Evolutionary conservation across 2,888 invertebrate genomes (phyloP).

Genomic region (Stenchaetothrips biformis): DNA sequence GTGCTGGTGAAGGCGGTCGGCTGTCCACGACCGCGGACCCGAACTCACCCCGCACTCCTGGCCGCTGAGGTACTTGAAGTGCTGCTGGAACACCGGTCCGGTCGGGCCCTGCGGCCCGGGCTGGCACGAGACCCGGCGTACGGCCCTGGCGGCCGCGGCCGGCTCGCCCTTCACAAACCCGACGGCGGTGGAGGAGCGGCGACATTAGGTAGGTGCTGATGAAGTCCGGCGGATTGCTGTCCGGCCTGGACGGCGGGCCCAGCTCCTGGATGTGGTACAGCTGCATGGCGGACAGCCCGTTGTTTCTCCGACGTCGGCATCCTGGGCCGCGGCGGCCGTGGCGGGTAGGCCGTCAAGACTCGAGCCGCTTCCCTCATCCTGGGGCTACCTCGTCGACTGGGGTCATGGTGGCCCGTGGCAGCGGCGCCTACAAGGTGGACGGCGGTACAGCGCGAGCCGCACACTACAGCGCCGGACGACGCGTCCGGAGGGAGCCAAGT

Average conservation of each 20-base stretch:
- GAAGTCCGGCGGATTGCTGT: background rate
- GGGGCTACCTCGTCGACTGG: background rate
- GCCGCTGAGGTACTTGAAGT: slow-evolving; percentile 24
- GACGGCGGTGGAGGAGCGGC: background rate
- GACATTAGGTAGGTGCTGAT: background rate
- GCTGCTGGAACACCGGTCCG: background rate
- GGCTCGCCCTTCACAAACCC: background rate
- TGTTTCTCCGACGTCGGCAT: slow-evolving; percentile 16
- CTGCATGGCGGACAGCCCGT: background rate
- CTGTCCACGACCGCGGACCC: background rate
- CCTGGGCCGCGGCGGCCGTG: background rate
- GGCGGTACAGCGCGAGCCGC: too few relatives aligned
- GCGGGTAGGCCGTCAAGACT: background rate
- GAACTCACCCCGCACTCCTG: slow-evolving; percentile 19
- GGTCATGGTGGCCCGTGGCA: too few relatives aligned
- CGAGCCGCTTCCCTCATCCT: background rate
- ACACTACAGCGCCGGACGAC: too few relatives aligned
- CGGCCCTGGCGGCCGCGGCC: background rate
- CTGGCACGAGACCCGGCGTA: background rate
- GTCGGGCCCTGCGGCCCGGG: background rate
- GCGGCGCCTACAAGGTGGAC: too few relatives aligned
- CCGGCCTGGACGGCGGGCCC: background rate
- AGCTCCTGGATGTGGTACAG: slow-evolving; percentile 14
- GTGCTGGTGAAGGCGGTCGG: too few relatives aligned
- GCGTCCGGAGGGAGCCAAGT: too few relatives aligned